These are phyloP conservation scores for Tachina grossa DNA, from an alignment of 2,888 invertebrate genomes.

Conservation along the genomic window DNA sequence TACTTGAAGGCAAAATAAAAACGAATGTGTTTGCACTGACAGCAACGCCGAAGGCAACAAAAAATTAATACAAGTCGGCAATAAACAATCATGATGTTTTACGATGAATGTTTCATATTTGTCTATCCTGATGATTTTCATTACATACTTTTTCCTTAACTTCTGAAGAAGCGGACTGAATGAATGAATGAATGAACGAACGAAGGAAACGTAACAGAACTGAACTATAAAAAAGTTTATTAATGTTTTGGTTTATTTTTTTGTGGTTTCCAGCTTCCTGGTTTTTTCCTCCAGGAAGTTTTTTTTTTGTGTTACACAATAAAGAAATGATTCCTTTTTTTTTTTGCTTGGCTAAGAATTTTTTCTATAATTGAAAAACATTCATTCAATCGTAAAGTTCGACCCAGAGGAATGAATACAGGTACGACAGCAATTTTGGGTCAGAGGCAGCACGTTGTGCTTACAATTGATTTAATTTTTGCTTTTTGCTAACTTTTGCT, in stretches of 20 bases:
- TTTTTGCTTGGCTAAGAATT: conserved; percentile 6
- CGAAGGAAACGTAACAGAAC: conserved; percentile 15
- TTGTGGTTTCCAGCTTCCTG: conserved; percentile 64
- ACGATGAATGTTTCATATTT: conserved; percentile 44
- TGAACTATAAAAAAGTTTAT: conserved; percentile 56
- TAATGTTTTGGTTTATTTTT: conserved; percentile 59
- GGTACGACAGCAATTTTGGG: not conserved
- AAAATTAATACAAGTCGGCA: conserved; percentile 37
- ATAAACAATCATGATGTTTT: conserved; percentile 60
- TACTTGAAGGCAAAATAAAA: conserved; percentile 29
- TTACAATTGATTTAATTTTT: not conserved
- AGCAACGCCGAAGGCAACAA: not conserved
- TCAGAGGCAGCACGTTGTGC: not conserved
- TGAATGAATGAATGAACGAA: conserved; percentile 22
- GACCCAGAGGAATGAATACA: not conserved
- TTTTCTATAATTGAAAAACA: conserved; percentile 44
- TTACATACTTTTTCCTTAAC: not conserved
- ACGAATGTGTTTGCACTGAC: not conserved
- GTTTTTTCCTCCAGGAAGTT: conserved; percentile 39
- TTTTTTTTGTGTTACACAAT: conserved; percentile 1
- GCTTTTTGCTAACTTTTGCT: too few relatives aligned
- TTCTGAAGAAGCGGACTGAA: conserved; percentile 44
- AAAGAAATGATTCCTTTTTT: not conserved
- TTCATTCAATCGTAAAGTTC: conserved; percentile 15
- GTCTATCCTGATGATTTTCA: conserved; percentile 44